Percentiles rank a stretch among this genome's conserved stretches.
These are phyloP conservation scores for Nowickia ferox DNA, from an alignment of 2,888 invertebrate genomes.

Conservation along the genomic window DNA sequence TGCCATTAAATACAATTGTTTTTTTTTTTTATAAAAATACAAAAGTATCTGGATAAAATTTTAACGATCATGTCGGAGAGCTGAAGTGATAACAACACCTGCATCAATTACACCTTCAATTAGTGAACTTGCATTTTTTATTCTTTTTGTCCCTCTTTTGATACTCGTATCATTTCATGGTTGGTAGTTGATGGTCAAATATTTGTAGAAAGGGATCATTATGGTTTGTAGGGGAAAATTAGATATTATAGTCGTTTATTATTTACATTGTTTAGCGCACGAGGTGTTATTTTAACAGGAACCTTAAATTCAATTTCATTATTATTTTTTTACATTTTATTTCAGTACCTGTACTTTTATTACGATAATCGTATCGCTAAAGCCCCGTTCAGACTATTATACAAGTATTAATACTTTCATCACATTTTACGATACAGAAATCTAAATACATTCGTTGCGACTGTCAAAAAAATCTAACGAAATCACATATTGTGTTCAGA, in stretches of 20 bases:
- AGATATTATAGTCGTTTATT: neutral
- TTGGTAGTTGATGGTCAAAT: conserved; percentile 14
- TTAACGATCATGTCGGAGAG: conserved; percentile 27
- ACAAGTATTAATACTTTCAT: no score
- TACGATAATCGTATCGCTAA: no score
- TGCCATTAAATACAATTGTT: neutral
- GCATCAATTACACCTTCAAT: conserved; percentile 40
- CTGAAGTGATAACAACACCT: conserved; percentile 6
- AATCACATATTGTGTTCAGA: no score
- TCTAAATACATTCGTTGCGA: no score
- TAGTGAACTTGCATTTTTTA: conserved; percentile 34
- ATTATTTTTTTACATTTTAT: no score
- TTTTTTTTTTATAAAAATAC: conserved; percentile 22
- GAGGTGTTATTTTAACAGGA: no score
- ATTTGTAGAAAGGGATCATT: conserved; percentile 7
- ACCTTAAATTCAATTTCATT: no score
- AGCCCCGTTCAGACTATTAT: no score
- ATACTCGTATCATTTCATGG: conserved; percentile 28
- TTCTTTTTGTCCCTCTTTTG: neutral
- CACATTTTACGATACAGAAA: no score
- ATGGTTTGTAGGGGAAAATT: neutral
- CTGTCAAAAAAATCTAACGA: no score
- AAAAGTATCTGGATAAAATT: neutral
- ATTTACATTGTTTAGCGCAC: no score
- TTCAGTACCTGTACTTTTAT: no score